Percentiles rank a stretch among this genome's conserved stretches.
Conservation (phyloP, 2,113 vertebrate species). For the Hyaena hyaena region DNA sequence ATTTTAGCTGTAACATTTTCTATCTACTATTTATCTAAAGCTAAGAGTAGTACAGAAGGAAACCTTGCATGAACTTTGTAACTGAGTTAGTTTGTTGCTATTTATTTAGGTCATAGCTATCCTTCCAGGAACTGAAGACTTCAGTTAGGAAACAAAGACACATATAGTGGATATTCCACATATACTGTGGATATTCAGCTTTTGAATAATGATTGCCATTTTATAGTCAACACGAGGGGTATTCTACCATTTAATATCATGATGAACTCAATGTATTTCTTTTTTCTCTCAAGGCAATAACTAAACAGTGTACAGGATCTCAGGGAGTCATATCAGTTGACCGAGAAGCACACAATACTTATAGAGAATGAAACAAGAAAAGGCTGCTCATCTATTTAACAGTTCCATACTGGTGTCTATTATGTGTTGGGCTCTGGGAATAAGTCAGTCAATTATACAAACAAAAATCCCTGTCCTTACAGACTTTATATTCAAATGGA, state of each 20-base stretch:
- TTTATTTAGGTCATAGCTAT: background rate
- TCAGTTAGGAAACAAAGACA: background rate
- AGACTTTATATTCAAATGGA: background rate
- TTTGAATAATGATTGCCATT: background rate
- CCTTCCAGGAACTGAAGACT: background rate
- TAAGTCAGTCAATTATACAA: background rate
- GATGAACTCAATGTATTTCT: background rate
- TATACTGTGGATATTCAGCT: background rate
- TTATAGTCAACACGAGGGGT: background rate
- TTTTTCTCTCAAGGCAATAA: background rate
- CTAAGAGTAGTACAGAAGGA: background rate
- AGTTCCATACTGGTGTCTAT: background rate
- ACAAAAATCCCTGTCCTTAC: background rate
- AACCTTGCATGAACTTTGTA: background rate
- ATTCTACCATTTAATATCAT: background rate
- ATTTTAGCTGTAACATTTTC: slow-evolving; percentile 5
- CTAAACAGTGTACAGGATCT: background rate
- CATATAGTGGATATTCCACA: background rate
- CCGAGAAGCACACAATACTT: background rate
- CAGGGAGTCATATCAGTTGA: background rate
- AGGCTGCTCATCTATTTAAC: background rate
- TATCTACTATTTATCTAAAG: background rate
- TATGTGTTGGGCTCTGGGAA: background rate
- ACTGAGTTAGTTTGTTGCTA: background rate
- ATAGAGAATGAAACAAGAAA: background rate